phyloP scores from a whole-genome alignment of 2,113 vertebrate species.

The Cyphomyrus plagiostoma region DNA sequence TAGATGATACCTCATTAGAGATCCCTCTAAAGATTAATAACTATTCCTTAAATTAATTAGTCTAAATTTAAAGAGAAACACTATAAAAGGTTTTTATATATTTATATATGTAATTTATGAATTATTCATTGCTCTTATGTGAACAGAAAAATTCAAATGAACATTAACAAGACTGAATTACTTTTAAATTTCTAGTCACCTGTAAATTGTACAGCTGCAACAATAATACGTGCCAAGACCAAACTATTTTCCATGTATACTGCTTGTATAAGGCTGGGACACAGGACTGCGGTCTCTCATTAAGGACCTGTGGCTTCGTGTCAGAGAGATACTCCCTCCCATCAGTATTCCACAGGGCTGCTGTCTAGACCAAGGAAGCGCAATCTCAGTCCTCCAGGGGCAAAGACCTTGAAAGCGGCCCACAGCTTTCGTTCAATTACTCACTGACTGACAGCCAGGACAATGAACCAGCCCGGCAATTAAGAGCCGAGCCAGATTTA shows the following conservation, averaged over 20 bases:
- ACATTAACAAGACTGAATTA: neutral
- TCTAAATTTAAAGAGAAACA: neutral
- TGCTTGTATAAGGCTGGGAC: too few species aligned
- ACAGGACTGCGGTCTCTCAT: neutral
- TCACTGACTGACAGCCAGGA: slow-evolving; percentile 2
- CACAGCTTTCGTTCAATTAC: neutral
- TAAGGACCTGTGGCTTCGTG: neutral
- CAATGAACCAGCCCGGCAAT: neutral
- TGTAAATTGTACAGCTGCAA: neutral
- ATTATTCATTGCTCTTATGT: neutral
- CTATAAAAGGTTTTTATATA: neutral
- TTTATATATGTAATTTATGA: neutral
- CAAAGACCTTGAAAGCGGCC: neutral
- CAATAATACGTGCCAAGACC: neutral
- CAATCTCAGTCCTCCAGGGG: neutral
- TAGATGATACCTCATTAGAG: neutral
- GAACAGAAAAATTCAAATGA: neutral
- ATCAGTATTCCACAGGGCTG: neutral
- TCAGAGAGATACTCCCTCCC: neutral
- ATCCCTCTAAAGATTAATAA: neutral
- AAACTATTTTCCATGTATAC: slow-evolving; percentile 15
- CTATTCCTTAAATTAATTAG: neutral
- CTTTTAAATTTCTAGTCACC: neutral
- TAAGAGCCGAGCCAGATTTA: neutral
- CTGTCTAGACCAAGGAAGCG: neutral